These are phyloP conservation scores for Morelia viridis DNA, from an alignment of 2,797 vertebrate species.

Conservation along the genomic window DNA sequence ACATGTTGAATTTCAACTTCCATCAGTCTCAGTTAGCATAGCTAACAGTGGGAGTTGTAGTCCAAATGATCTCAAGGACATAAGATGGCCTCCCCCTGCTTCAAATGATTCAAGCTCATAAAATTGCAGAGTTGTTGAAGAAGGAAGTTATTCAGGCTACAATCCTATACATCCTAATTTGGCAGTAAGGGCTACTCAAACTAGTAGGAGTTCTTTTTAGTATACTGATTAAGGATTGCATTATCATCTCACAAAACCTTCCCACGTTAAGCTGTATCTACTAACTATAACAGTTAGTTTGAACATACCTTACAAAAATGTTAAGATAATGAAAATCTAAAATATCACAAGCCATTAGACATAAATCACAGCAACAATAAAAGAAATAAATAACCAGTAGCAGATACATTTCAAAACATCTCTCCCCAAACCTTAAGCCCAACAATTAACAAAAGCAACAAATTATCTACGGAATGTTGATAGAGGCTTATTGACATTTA, in stretches of 20 bases:
- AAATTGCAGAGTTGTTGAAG: background rate
- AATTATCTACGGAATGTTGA: background rate
- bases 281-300: background rate
- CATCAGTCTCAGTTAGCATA: background rate
- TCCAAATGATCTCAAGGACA: background rate
- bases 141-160: too few relatives aligned
- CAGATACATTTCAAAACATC: background rate
- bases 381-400: background rate
- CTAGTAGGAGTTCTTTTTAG: background rate
- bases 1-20: background rate
- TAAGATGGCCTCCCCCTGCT: too few relatives aligned
- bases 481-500: background rate
- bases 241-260: background rate
- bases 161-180: background rate
- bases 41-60: background rate
- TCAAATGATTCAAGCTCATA: background rate
- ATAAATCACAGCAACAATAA: background rate
- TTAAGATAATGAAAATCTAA: background rate
- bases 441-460: background rate
- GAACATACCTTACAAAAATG: background rate
- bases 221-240: background rate
- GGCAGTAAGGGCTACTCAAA: background rate
- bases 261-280: background rate
- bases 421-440: background rate
- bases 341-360: background rate